Conservation (phyloP, 2,888 invertebrate species). For the Thecocarcelia acutangulata region DNA sequence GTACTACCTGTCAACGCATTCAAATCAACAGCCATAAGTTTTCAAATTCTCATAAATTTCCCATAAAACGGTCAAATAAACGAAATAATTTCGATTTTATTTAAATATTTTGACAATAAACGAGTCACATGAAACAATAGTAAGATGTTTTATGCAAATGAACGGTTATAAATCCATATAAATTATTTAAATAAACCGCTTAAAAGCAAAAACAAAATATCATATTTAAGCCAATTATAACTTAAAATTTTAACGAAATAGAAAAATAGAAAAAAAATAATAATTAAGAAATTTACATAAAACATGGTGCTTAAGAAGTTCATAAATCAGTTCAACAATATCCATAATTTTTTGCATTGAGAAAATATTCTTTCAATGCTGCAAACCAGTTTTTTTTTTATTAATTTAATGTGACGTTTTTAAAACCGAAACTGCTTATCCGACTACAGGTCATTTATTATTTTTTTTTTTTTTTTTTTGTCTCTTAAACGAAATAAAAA, state of each 20-base stretch:
- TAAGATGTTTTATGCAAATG: slow-evolving; percentile 61
- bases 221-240: slow-evolving; percentile 45
- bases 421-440: slow-evolving; percentile 15
- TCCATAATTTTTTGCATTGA: slow-evolving; percentile 11
- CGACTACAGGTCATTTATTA: slow-evolving; percentile 18
- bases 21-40: slow-evolving; percentile 26
- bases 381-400: slow-evolving; percentile 6
- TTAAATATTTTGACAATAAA: slow-evolving; percentile 26
- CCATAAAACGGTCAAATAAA: slow-evolving; percentile 57
- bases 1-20: slow-evolving; percentile 53
- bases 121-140: slow-evolving; percentile 20
- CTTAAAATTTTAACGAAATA: slow-evolving; percentile 5
- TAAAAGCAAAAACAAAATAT: background rate
- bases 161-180: slow-evolving; percentile 51
- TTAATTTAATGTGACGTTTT: slow-evolving; percentile 31
- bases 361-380: background rate
- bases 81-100: slow-evolving; percentile 20
- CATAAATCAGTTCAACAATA: slow-evolving; percentile 32
- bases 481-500: background rate
- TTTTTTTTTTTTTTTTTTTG: slow-evolving; percentile 16
- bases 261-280: slow-evolving; percentile 10
- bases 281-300: slow-evolving; percentile 43
- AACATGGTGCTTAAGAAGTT: slow-evolving; percentile 35
- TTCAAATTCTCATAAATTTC: slow-evolving; percentile 37
- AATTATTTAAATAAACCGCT: slow-evolving; percentile 6